Conservation (phyloP, 2,888 invertebrate genomes). For the Drosophila fulvimacula region DNA sequence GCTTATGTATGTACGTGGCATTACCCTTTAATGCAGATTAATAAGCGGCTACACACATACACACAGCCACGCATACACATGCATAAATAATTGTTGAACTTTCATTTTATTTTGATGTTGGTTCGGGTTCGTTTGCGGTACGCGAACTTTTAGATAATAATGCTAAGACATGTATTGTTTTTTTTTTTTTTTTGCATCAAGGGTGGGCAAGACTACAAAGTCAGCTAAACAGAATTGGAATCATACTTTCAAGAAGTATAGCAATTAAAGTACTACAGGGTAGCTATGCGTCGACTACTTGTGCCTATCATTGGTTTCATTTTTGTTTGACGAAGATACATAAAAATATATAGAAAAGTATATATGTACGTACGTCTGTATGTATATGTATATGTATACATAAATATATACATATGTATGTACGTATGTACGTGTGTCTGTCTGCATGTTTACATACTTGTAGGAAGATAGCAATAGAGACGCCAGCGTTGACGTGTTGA, state of each 20-base stretch:
- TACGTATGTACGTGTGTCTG: not conserved
- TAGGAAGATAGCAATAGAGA: constrained; percentile 16
- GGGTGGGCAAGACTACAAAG: too few relatives aligned
- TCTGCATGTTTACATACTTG: constrained; percentile 10
- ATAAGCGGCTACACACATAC: not conserved
- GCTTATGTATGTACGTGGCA: constrained; percentile 8
- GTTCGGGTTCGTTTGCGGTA: not conserved
- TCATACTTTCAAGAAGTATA: too few relatives aligned
- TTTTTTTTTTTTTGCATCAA: not conserved
- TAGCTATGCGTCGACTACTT: not conserved
- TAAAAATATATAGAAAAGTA: constrained; percentile 8
- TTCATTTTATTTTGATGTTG: not conserved
- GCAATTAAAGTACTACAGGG: too few relatives aligned
- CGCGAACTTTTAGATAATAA: constrained; percentile 1
- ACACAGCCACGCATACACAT: not conserved
- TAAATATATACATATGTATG: not conserved
- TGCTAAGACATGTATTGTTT: not conserved
- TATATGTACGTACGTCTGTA: not conserved
- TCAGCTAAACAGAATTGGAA: too few relatives aligned
- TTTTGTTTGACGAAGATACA: constrained; percentile 12
- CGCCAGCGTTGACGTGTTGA: constrained; percentile 40
- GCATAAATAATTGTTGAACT: constrained; percentile 3
- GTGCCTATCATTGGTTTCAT: not conserved
- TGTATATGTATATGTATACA: not conserved
- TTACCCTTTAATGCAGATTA: constrained; percentile 10